Evolutionary conservation across 2,888 invertebrate species (phyloP).

Genomic region (Cosmopolites sordidus): DNA sequence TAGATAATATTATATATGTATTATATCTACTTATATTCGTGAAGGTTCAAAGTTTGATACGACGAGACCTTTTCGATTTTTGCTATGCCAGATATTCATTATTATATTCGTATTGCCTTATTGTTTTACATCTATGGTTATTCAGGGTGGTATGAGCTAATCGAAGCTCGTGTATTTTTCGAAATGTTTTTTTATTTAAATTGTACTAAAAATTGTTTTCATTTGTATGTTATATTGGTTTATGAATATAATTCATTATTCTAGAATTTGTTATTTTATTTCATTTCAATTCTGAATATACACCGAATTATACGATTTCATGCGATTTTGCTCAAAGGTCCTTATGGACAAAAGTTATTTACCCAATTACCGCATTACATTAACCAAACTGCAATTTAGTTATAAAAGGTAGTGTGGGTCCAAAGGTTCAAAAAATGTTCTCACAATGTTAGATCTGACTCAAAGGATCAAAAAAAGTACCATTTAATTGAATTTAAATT

Average conservation of each 20-base stretch:
- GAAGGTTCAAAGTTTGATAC: conserved; percentile 29
- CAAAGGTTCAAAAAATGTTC: too few relatives aligned
- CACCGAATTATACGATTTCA: too few relatives aligned
- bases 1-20: conserved; percentile 38
- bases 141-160: conserved; percentile 56
- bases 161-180: conserved; percentile 49
- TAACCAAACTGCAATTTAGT: too few relatives aligned
- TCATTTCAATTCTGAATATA: too few relatives aligned
- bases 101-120: conserved; percentile 37
- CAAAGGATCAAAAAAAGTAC: too few relatives aligned
- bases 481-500: too few relatives aligned
- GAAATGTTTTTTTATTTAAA: conserved; percentile 51
- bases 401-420: too few relatives aligned
- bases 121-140: conserved; percentile 45
- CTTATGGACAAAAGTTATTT: too few relatives aligned
- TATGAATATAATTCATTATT: conserved; percentile 46
- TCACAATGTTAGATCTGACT: too few relatives aligned
- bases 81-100: conserved; percentile 26
- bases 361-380: too few relatives aligned
- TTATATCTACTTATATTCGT: conserved; percentile 40
- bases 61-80: conserved; percentile 25
- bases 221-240: conserved; percentile 51
- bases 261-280: not conserved
- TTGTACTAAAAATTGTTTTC: conserved; percentile 51
- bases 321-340: too few relatives aligned